Conservation (phyloP, 1,140 invertebrate genomes). For the Trichomalopsis sarcophagae region DNA sequence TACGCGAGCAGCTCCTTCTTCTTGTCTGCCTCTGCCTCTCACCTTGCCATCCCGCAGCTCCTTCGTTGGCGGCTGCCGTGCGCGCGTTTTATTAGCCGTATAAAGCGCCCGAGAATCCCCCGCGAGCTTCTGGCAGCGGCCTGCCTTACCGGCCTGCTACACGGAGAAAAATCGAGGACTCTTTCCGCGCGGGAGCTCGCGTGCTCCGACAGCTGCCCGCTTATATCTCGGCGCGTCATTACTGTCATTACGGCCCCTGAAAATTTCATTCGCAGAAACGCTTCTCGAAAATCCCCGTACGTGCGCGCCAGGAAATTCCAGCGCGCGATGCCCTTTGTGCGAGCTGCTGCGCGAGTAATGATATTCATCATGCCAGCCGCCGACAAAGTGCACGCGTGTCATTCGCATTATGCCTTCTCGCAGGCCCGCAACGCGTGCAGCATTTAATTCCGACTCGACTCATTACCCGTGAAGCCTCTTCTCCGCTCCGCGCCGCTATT, state of each 20-base stretch:
- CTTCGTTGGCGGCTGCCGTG: not conserved
- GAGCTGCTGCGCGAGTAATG: conserved; percentile 25
- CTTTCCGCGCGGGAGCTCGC: conserved; percentile 20
- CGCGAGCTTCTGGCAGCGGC: not conserved
- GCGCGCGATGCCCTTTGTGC: not conserved
- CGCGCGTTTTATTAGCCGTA: conserved; percentile 5
- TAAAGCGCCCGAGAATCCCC: not conserved
- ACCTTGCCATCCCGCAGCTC: not conserved
- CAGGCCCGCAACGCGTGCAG: too few species aligned
- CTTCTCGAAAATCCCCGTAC: conserved; percentile 23
- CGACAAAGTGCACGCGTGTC: conserved; percentile 50
- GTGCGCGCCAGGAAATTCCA: conserved; percentile 28
- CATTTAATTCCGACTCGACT: not conserved
- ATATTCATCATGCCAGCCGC: conserved; percentile 45
- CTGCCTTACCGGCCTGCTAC: not conserved
- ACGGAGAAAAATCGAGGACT: not conserved
- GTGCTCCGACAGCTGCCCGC: not conserved
- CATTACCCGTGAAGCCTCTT: not conserved
- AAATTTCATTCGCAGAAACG: conserved; percentile 35
- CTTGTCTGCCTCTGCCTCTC: conserved; percentile 15
- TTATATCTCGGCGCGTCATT: conserved; percentile 17
- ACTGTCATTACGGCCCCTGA: conserved; percentile 11
- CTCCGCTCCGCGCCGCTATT: too few species aligned
- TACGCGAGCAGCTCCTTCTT: conserved; percentile 25
- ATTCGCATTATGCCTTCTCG: conserved; percentile 38